These are phyloP conservation scores for Drosophila sp. DNA, from an alignment of 1,140 invertebrate genomes.

Conservation along the genomic window DNA sequence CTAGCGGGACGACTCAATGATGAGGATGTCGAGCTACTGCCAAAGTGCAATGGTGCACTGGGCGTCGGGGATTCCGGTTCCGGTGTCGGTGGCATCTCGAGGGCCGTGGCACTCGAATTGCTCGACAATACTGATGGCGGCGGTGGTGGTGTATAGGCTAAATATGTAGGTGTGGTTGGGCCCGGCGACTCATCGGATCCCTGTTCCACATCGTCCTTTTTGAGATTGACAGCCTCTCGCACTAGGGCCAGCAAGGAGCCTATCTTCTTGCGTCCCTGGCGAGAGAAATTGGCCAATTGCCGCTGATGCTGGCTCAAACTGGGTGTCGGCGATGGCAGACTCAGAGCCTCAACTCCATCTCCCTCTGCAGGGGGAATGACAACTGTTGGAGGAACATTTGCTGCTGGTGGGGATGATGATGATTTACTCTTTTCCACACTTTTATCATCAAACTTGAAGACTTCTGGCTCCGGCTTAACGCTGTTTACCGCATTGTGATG, in stretches of 20 bases:
- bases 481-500: slow-evolving; percentile 29
- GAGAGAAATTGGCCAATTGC: slow-evolving; percentile 68
- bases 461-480: slow-evolving; percentile 61
- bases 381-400: slow-evolving; percentile 24
- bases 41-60: slow-evolving; percentile 58
- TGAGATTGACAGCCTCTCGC: slow-evolving; percentile 71
- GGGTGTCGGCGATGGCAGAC: slow-evolving; percentile 62
- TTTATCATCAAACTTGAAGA: slow-evolving; percentile 77
- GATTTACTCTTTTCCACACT: slow-evolving; percentile 47
- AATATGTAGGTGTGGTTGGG: slow-evolving; percentile 61
- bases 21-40: slow-evolving; percentile 40
- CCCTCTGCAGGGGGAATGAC: slow-evolving; percentile 24
- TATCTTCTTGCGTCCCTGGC: slow-evolving; percentile 78
- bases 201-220: slow-evolving; percentile 65
- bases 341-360: slow-evolving; percentile 19
- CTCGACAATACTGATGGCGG: slow-evolving; percentile 64
- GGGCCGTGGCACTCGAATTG: slow-evolving; percentile 61
- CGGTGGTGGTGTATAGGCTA: slow-evolving; percentile 63
- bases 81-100: slow-evolving; percentile 75
- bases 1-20: slow-evolving; percentile 30
- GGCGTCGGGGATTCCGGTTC: slow-evolving; percentile 65
- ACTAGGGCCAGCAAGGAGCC: slow-evolving; percentile 75
- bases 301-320: slow-evolving; percentile 64
- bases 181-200: slow-evolving; percentile 58
- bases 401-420: background rate